Base-by-base conservation (phyloP, 1,140 invertebrate genomes). In the Atta texana region DNA sequence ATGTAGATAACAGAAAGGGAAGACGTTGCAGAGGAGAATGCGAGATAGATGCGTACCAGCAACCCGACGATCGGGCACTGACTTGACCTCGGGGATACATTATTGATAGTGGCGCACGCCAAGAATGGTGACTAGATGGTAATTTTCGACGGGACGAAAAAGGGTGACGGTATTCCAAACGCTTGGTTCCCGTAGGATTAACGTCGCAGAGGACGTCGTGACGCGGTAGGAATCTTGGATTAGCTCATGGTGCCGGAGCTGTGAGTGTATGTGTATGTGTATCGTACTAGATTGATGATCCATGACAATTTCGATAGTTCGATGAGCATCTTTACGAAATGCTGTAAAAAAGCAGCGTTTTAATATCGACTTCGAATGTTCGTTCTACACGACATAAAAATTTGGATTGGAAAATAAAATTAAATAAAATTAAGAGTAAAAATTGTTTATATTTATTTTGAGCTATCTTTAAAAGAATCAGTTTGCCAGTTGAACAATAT, bases 121-220 rank as follows among this genome's bases (percentile, higher is more conserved):
- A 53, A 71, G 88, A 90, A 90, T 88, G 75, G 88, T 90, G 88
- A 90, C 88, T 86, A 90, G 89, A 90, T 90, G 86, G 89, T 86
- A 90, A 90, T 90, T 90, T 90, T 88, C 76, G 55, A 72, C 3
- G 77, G 57, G 78, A 85, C 85, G 84, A 85, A 85, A 80, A 85
- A 55, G 31, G 28, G 66, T 75, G 74, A 74, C 44, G 72, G 74
- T 80, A 87, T 89, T 80, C 77, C 64, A 28, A 69, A 16, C 64
- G 81, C 71, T 75, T 24, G 55, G 87, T 82, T 90, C 85, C 85
- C 31, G 64, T 61, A 75, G 88, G 88, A 89, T 89, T 81, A 72
- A 87, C 69, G 80, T 87, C 55, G 64, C 49, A 8, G 31, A 81
- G 64, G 59, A 74, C 75, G 14, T 53, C 55, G 71, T 86, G 87